Conservation (phyloP, 1,140 invertebrate species). For the Neuroterus valhalla region DNA sequence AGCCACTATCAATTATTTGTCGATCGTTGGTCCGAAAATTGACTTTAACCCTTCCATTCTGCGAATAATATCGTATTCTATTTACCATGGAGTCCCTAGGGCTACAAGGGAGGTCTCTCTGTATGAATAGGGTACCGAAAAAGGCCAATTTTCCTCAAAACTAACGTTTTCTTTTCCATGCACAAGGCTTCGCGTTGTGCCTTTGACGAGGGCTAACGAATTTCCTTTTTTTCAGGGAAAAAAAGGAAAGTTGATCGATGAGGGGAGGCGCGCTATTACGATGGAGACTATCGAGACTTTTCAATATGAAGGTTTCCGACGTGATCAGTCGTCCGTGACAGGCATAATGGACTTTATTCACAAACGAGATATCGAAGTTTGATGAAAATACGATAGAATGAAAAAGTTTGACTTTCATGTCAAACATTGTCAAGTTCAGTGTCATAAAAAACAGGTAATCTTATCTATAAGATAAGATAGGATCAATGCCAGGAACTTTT, state of each 20-base stretch:
- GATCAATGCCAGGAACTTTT: neutral
- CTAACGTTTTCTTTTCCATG: neutral
- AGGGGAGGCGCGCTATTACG: constrained; percentile 43
- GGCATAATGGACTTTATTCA: neutral
- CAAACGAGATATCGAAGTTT: neutral
- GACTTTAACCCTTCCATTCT: neutral
- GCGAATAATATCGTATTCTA: constrained; percentile 1
- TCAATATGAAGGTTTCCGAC: neutral
- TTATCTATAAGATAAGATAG: neutral
- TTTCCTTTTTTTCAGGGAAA: neutral
- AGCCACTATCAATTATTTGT: neutral
- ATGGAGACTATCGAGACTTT: constrained; percentile 6
- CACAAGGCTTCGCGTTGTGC: neutral
- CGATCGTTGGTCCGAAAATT: neutral
- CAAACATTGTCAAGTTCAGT: neutral
- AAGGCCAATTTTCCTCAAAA: neutral
- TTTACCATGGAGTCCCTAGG: neutral
- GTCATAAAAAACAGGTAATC: neutral
- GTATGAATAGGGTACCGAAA: neutral
- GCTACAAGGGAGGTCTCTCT: neutral
- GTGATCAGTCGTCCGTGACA: constrained; percentile 9
- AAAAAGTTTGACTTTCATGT: neutral
- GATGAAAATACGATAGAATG: neutral
- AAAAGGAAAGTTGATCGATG: constrained; percentile 39
- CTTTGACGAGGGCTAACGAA: constrained; percentile 1